Base-by-base conservation (phyloP, 2,113 vertebrate species). In the Corvus hawaiiensis region DNA sequence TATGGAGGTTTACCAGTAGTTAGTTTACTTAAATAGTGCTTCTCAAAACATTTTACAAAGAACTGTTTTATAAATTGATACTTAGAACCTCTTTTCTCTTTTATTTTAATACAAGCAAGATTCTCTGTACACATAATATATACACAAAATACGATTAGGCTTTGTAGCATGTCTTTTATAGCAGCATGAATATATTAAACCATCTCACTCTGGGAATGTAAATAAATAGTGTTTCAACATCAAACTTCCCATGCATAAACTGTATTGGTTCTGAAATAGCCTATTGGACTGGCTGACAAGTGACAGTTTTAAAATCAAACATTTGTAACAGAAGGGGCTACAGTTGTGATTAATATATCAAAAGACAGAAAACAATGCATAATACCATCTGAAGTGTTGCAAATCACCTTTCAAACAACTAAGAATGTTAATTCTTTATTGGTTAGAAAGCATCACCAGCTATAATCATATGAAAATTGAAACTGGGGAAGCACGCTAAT, bases 51-150 rank as follows among this genome's bases (percentile, higher is more conserved):
- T 94, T 92, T 95, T 89, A 79, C 78, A 94, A 91, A 95, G 48
- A 93, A 90, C 86, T 93, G 82, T 82, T 97, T 94, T 95, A 94
- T 96, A 86, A 96, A 94, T 82, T 78, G 84, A 95, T 96, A 85
- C 74, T 89, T 97, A 93, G 91, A 89, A 95, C 80, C 96, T 97
- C 86, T 94, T 93, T 75, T 96, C 63, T 84, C 75, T 92, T 95
- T 96, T 96, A 94, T 97, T 96, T 96, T 96, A 88, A 94, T 96
- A 94, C 87, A 97, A 95, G 82, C 95, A 95, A 96, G 88, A 95
- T 63, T 94, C 87, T 97, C 95, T 97, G 75, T 97, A 94, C 95
- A 90, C 94, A 93, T 92, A 96, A 68, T 93, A 95, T 94, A 96
- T 95, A 97, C 95, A 96, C 93, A 95, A 95, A 95, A 93, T 96